Conservation (phyloP, 2,113 vertebrate species). For the Tragelaphus scriptus region DNA sequence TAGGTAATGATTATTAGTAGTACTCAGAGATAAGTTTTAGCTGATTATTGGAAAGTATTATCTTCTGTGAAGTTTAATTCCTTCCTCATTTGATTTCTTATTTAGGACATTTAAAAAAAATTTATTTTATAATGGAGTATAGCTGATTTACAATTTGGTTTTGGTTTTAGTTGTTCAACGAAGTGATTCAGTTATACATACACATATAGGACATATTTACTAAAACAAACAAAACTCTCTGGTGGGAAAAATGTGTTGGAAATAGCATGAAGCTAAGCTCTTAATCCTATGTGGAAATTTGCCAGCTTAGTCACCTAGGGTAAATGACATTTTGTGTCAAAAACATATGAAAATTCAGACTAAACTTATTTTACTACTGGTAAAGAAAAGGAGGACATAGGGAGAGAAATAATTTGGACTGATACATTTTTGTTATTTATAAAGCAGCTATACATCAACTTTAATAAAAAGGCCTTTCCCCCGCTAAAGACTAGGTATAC, state of each 20-base stretch:
- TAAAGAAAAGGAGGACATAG: not conserved
- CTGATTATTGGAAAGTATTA: not conserved
- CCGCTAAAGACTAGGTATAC: not conserved
- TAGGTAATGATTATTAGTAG: not conserved
- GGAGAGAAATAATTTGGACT: not conserved
- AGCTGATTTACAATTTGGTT: not conserved
- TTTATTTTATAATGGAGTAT: not conserved
- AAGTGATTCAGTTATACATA: not conserved
- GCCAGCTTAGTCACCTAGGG: not conserved
- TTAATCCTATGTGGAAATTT: not conserved
- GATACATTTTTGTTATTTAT: not conserved
- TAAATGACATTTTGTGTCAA: not conserved
- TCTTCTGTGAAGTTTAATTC: not conserved
- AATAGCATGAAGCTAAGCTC: not conserved
- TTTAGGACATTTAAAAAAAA: not conserved
- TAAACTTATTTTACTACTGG: not conserved
- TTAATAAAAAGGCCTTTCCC: not conserved
- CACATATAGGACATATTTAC: not conserved
- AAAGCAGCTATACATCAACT: not conserved
- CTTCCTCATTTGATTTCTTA: not conserved
- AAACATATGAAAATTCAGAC: slow-evolving; percentile 33
- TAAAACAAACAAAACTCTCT: slow-evolving; percentile 6
- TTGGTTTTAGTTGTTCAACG: not conserved
- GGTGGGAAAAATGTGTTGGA: not conserved
- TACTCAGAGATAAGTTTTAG: not conserved